Base-by-base conservation (phyloP, 1,140 invertebrate genomes). In the Megalopta genalis region DNA sequence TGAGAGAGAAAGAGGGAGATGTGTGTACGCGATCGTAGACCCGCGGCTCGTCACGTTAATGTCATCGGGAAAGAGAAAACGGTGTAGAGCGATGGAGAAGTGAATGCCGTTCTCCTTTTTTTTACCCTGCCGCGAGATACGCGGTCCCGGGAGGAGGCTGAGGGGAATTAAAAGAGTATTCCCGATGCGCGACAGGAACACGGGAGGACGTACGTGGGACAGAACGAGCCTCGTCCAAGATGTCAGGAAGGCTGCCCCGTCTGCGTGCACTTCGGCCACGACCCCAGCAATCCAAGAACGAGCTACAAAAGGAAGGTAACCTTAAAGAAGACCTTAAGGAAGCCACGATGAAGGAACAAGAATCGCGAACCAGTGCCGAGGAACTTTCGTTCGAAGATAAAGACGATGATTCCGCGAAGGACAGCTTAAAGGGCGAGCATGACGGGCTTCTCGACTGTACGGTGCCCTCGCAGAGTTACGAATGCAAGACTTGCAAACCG, bases 401-500 rank as follows among this genome's bases (percentile, higher is more conserved):
- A n/a, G 77, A 87, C 9, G 80, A 85, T 52, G 42, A 66, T 16
- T 54, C 27, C 4, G 23, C 42, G 7, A 85, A 83, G 62, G 82
- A 86, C 16, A 81, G 85, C 72, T 37, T 77, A 1, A 89, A 90
- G 16, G 46, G 16, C 14, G 73, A 76, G 8, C 27, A 39, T 0
- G 65, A 80, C 7, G 65, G 1, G 7, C 10, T 68, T 16, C 6
- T 76, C 25, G 78, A 77, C 42, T 64, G 46, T 62, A 62, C 65
- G 10, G 71, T 42, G 1, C 7, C 64, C 23, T 64, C 68, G 7
- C 79, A 81, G 27, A 83, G 32, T 62, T 91, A 91, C 79, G 89
- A 91, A 37, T 92, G 91, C 76, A 90, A 89, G 66, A 80, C 66
- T 23, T 91, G 90, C 65, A 87, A 88, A 39, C 87, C 90, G 1